phyloP scores from a whole-genome alignment of 2,113 vertebrate genomes.

The Amblyornis subalaris region DNA sequence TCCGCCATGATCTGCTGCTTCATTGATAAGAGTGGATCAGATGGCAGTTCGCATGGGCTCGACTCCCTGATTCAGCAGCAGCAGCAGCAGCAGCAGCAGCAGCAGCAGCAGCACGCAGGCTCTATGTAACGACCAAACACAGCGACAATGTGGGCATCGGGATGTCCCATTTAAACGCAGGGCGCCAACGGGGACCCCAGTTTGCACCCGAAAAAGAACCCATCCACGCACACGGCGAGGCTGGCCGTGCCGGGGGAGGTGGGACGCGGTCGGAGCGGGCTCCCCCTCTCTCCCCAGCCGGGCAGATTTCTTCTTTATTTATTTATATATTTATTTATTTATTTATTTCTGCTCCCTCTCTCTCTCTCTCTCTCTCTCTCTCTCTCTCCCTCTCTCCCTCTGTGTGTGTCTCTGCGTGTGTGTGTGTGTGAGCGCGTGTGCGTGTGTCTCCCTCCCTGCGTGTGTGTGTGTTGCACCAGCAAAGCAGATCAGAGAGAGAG shows the following conservation, averaged over 20 bases:
- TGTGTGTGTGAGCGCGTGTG: conserved; percentile 11
- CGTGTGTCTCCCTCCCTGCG: conserved; percentile 29
- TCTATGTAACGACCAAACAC: conserved; percentile 89
- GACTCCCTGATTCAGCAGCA: conserved; percentile 83
- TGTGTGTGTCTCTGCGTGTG: background rate
- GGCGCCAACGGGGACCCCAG: conserved; percentile 76
- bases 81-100: background rate
- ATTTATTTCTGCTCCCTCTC: background rate
- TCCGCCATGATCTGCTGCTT: conserved; percentile 99
- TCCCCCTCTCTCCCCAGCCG: conserved; percentile 14
- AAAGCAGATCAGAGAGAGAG: conserved; percentile 70
- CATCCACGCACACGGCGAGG: conserved; percentile 38
- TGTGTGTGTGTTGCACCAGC: conserved; percentile 66
- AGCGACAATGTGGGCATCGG: conserved; percentile 82
- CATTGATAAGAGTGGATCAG: conserved; percentile 98
- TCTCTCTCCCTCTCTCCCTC: background rate
- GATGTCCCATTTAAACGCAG: conserved; percentile 80
- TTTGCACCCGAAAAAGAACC: conserved; percentile 45
- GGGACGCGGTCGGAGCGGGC: conserved; percentile 15
- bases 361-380: background rate
- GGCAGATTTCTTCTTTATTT: conserved; percentile 1
- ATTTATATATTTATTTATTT: conserved; percentile 14
- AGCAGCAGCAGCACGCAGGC: conserved; percentile 68
- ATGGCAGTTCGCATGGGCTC: conserved; percentile 97
- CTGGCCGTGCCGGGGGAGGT: conserved; percentile 32